Conservation (phyloP, 2,888 invertebrate species). For the Noctua janthina region DNA sequence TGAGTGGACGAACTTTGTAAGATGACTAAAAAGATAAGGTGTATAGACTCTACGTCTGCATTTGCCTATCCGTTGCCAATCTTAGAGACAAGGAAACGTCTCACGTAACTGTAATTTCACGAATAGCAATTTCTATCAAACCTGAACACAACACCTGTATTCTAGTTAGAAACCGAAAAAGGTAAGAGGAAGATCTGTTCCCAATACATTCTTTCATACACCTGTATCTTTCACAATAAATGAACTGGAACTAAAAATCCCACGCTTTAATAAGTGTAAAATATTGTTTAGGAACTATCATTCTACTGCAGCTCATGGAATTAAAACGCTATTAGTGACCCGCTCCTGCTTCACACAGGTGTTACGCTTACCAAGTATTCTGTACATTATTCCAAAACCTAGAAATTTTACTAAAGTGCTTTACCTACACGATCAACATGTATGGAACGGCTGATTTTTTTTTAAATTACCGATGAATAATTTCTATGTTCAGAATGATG, state of each 20-base stretch:
- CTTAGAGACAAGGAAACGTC: background rate
- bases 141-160: background rate
- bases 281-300: background rate
- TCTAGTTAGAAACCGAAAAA: background rate
- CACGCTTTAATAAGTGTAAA: background rate
- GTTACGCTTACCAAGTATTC: no score
- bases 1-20: no score
- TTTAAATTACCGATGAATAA: no score
- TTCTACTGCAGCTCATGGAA: background rate
- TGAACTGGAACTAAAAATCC: background rate
- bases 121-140: slow-evolving; percentile 23
- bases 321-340: background rate
- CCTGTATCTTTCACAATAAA: background rate
- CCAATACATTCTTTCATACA: background rate
- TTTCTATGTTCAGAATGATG: no score
- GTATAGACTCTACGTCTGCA: background rate
- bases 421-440: no score
- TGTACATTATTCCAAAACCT: no score
- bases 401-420: background rate
- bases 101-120: background rate
- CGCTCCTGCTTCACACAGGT: background rate
- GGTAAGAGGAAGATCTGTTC: background rate
- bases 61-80: background rate
- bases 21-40: no score
- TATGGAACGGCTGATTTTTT: no score